Conservation (phyloP, 2,797 vertebrate species). For the Mormyrus hasselquistii region DNA sequence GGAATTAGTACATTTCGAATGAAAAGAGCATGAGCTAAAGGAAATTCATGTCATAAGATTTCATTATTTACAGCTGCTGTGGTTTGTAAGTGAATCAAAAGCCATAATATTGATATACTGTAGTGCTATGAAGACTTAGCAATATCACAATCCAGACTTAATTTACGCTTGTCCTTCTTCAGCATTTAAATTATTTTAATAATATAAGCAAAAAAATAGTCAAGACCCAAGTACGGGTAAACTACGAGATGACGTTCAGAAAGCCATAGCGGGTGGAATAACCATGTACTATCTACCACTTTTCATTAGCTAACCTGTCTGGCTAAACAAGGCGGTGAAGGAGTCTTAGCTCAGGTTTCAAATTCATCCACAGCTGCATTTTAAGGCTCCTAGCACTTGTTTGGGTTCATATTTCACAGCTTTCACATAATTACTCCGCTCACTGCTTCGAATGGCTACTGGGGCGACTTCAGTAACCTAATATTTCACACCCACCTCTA, state of each 20-base stretch:
- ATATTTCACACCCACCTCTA: neutral
- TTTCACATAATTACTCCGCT: neutral
- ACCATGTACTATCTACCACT: neutral
- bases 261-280: neutral
- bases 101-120: neutral
- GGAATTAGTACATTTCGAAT: slow-evolving; percentile 3
- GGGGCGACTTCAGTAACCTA: neutral
- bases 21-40: neutral
- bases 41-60: neutral
- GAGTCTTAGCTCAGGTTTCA: neutral
- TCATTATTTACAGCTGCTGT: neutral
- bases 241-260: neutral
- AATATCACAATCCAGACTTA: neutral
- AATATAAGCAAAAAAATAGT: neutral
- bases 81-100: neutral
- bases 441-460: neutral
- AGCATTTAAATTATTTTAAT: neutral
- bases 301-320: neutral
- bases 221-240: neutral
- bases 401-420: neutral
- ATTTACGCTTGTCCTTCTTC: neutral
- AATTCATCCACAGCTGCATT: neutral
- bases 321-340: neutral
- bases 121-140: neutral
- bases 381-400: neutral